Base-by-base conservation (phyloP, 2,888 invertebrate species). In the Microplitis deprimator region DNA sequence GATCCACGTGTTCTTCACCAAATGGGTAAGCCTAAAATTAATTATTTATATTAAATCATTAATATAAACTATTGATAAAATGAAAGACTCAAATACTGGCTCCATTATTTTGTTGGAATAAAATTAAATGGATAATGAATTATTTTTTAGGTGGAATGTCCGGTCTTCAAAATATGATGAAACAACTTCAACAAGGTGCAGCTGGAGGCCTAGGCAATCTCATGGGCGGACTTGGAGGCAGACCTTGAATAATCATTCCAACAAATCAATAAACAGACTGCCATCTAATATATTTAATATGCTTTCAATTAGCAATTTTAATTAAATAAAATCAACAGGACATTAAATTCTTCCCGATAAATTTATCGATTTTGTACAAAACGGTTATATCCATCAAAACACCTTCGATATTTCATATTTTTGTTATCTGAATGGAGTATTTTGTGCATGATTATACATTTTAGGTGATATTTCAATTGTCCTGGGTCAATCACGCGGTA, bases 1-100 rank as follows among this genome's bases (percentile, higher is more conserved):
- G 99, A 99, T 91, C 99, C 99, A 0, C 92, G 98, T 78, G 97
- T 99, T 82, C 91, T 99, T 71, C 98, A 99, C 86, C 99, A 99
- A 89, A 95, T 95, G 94, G 95, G 94, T 92, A 84, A 85, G 84
- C 81, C n/a, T 29, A 29, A 29, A 29, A 29, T 29, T 2, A 1
- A 20, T 20, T 17, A 1, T 17, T 17, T 17, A 17, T 17, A 17
- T 20, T 20, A 20, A 2, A 29, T 29, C 4, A 29, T 29, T 29
- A 29, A 29, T 29, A 4, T 3, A 29, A 29, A 29, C 29, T 29
- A 29, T 29, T 4, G 29, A 29, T 29, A 3, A 29, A 0, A 29
- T 29, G 29, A 29, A 0, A 29, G 29, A 29, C 4, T 29, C 29
- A 29, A 29, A 29, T 29, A 29, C 29, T 29, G 29, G 29, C 3